These are phyloP conservation scores for Aphaenogaster rudis DNA, from an alignment of 1,140 invertebrate species.

Conservation along the genomic window DNA sequence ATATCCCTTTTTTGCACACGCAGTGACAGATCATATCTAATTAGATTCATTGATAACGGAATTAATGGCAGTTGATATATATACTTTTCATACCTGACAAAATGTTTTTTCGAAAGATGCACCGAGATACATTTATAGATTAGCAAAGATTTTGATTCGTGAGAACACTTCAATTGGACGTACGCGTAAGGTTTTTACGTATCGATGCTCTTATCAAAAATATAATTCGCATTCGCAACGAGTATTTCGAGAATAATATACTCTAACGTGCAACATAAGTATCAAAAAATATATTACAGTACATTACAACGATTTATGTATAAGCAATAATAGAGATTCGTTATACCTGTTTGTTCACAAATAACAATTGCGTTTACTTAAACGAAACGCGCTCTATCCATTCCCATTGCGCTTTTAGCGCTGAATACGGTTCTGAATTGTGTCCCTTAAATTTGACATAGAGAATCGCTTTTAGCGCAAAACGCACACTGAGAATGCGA, in stretches of 20 bases:
- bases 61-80: neutral
- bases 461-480: neutral
- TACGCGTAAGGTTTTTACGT: neutral
- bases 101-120: neutral
- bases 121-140: neutral
- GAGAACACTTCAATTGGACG: neutral
- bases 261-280: slow-evolving; percentile 5
- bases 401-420: neutral
- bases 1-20: neutral
- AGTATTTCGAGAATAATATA: slow-evolving; percentile 1
- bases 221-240: neutral
- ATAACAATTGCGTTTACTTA: slow-evolving; percentile 17
- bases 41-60: neutral
- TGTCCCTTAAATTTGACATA: neutral
- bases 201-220: slow-evolving; percentile 5
- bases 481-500: neutral
- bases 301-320: slow-evolving; percentile 14
- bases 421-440: neutral
- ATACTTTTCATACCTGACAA: neutral
- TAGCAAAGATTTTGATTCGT: neutral
- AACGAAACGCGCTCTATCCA: neutral
- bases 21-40: neutral
- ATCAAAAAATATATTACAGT: slow-evolving; percentile 11
- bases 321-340: slow-evolving; percentile 36
- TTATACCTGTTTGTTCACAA: slow-evolving; percentile 17